Percentiles rank a stretch among this genome's conserved stretches.
Evolutionary conservation across 2,888 invertebrate genomes (phyloP).

Genomic region (Torymus texanus): DNA sequence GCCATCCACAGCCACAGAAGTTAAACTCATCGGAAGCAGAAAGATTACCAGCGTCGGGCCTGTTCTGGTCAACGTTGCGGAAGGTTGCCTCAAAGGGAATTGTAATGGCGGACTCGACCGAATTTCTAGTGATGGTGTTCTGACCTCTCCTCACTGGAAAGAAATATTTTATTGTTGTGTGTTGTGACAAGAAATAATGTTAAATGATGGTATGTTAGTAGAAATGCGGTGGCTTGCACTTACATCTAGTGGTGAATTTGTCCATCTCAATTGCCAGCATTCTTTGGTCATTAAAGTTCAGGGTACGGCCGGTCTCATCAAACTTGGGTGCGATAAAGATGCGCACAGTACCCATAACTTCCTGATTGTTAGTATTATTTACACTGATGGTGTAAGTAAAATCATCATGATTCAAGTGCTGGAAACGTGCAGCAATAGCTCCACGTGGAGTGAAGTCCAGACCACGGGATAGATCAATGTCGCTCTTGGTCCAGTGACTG

Average conservation of each 20-base stretch:
- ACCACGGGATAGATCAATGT: slow-evolving; percentile 86
- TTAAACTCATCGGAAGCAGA: slow-evolving; percentile 78
- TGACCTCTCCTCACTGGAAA: slow-evolving; percentile 80
- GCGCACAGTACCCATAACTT: slow-evolving; percentile 80
- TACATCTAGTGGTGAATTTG: slow-evolving; percentile 81
- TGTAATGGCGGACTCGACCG: slow-evolving; percentile 86
- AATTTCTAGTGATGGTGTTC: slow-evolving; percentile 81
- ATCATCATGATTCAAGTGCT: slow-evolving; percentile 85
- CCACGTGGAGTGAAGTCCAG: slow-evolving; percentile 89
- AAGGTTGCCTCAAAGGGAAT: slow-evolving; percentile 87
- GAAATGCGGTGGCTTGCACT: slow-evolving; percentile 65
- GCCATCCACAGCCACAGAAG: slow-evolving; percentile 94
- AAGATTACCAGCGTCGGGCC: slow-evolving; percentile 77
- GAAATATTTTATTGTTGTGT: background rate
- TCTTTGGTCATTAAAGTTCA: slow-evolving; percentile 81
- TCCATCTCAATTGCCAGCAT: slow-evolving; percentile 84
- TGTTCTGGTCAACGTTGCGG: slow-evolving; percentile 86
- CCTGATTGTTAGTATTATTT: slow-evolving; percentile 77
- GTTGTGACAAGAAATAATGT: no score
- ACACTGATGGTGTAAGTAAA: slow-evolving; percentile 82
- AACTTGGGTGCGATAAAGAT: slow-evolving; percentile 83
- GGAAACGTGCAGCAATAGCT: slow-evolving; percentile 83
- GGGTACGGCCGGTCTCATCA: slow-evolving; percentile 81
- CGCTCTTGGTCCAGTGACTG: slow-evolving; percentile 89
- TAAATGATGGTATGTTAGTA: no score